Base-by-base conservation (phyloP, 2,113 vertebrate species). In the Lethenteron reissneri region DNA sequence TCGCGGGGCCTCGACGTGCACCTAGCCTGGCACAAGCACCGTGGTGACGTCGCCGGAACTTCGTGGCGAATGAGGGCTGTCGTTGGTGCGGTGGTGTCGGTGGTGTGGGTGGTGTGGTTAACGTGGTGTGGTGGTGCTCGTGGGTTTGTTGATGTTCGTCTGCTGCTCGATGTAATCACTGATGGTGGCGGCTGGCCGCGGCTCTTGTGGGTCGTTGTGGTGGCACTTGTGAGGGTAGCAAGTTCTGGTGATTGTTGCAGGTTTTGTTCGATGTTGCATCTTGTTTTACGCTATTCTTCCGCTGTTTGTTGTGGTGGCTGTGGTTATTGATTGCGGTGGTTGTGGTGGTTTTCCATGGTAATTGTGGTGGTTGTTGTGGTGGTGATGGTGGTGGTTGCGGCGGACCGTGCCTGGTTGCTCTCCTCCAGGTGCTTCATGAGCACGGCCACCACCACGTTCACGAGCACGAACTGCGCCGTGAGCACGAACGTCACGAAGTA, bases 401-500 rank as follows among this genome's bases (percentile, higher is more conserved):
- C 25, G 25, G 25, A 41, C 25, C 25, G 25, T 41, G 41, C 94
- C 79, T 99, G 96, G 84, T 99, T 99, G 82, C 90, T 95, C 82
- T 99, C 94, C 0, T 99, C 92, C 57, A 99, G 86, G 77, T 99
- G 94, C 78, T 99, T 99, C 94, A 99, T 99, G 75, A 99, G 88
- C 80, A 99, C 94, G 3, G 94, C 94, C 80, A 99, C 94, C 80
- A 99, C 94, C 83, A 99, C 94, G 9, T 99, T 99, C 85, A 99
- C 95, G 81, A 99, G 92, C 80, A 99, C 94, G 68, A 99, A 99
- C 86, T 99, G 94, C 71, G 94, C 94, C 62, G 92, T 99, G 83
- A 99, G 89, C 83, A 99, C 94, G 70, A 99, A 99, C 85, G 89
- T 97, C 79, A 99, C 94, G 74, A 99, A 99, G 84, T 99, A 99